phyloP scores from a whole-genome alignment of 2,888 invertebrate genomes.

The Alsophila aescularia region DNA sequence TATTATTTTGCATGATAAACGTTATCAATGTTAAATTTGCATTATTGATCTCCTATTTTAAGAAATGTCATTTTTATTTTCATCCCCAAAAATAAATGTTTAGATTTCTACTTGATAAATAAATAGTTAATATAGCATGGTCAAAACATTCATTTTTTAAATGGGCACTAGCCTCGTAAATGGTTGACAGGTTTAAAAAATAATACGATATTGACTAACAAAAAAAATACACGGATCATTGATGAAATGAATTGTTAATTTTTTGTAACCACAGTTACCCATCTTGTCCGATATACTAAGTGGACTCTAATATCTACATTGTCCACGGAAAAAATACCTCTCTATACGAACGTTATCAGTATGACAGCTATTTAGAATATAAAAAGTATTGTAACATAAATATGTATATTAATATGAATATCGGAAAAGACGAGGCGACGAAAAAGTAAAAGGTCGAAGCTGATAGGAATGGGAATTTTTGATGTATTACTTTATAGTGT shows the following conservation, averaged over 20 bases:
- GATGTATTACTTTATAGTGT: conserved; percentile 59
- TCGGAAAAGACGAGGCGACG: conserved; percentile 12
- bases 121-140: neutral
- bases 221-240: too few species aligned
- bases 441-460: conserved; percentile 44
- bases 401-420: neutral
- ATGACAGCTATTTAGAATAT: conserved; percentile 9
- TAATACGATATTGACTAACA: neutral
- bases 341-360: neutral
- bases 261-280: neutral
- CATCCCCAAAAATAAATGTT: neutral
- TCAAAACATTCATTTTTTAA: neutral
- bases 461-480: conserved; percentile 53
- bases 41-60: conserved; percentile 25
- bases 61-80: conserved; percentile 26
- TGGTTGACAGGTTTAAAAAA: neutral
- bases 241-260: neutral
- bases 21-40: conserved; percentile 8
- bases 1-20: conserved; percentile 18
- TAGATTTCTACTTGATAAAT: neutral
- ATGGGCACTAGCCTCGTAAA: neutral
- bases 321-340: neutral
- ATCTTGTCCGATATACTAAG: neutral
- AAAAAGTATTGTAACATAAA: neutral
- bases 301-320: neutral